Percentiles rank a stretch among this genome's conserved stretches.
Conservation (phyloP, 2,113 vertebrate species). For the Zingel zingel region DNA sequence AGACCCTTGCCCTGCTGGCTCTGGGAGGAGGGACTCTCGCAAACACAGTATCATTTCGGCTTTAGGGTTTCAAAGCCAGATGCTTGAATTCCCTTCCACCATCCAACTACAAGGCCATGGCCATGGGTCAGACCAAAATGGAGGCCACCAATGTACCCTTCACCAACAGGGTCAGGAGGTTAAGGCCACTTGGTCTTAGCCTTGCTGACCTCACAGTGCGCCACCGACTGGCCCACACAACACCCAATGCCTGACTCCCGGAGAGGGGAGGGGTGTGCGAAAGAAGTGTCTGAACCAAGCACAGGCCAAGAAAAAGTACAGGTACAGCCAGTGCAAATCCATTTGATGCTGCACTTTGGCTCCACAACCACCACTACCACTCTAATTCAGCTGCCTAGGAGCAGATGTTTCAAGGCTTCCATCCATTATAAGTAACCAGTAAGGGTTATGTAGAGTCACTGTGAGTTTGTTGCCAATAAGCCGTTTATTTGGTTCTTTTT, state of each 20-base stretch:
- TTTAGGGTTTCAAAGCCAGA: too few relatives aligned
- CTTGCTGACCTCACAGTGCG: background rate
- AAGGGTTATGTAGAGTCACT: slow-evolving; percentile 5
- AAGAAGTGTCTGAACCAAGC: too few relatives aligned
- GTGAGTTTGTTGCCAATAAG: background rate
- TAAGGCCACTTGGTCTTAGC: too few relatives aligned
- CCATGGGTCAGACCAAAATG: background rate
- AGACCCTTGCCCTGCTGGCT: too few relatives aligned
- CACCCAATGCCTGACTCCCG: background rate
- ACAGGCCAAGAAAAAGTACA: background rate
- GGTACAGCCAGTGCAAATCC: slow-evolving; percentile 1
- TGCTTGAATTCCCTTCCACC: background rate
- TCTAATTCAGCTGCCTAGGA: background rate
- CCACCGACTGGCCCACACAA: background rate
- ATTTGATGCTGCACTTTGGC: slow-evolving; percentile 23
- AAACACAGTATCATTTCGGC: too few relatives aligned
- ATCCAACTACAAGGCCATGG: background rate
- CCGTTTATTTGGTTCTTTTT: background rate
- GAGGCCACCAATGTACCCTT: background rate
- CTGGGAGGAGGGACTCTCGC: too few relatives aligned
- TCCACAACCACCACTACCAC: too few relatives aligned
- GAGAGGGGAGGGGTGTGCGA: too few relatives aligned
- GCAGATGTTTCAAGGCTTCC: background rate
- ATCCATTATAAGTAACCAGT: slow-evolving; percentile 9
- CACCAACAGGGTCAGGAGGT: too few relatives aligned